Evolutionary conservation across 1,140 invertebrate genomes (phyloP).

Genomic region (Yoshiicerus persimilis): DNA sequence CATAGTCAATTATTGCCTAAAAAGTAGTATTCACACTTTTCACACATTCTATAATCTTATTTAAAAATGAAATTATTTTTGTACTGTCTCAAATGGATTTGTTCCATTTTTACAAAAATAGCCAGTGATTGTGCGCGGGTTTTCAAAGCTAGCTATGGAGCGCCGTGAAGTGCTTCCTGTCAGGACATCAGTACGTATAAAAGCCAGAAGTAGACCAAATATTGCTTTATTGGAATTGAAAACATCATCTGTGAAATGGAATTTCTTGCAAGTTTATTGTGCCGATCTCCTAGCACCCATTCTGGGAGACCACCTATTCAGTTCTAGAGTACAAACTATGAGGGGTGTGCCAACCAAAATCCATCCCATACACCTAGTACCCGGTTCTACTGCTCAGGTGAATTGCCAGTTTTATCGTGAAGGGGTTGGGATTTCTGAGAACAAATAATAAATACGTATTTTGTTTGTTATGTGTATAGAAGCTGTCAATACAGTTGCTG

Average conservation of each 20-base stretch:
- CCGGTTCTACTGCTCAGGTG: slow-evolving; percentile 42
- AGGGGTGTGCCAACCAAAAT: slow-evolving; percentile 53
- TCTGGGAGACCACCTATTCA: slow-evolving; percentile 56
- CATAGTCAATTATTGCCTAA: slow-evolving; percentile 24
- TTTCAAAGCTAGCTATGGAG: slow-evolving; percentile 42
- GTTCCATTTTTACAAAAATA: no score
- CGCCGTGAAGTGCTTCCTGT: slow-evolving; percentile 49
- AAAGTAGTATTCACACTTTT: background rate
- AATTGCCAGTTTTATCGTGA: no score
- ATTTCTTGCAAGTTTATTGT: slow-evolving; percentile 55
- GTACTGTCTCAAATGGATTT: slow-evolving; percentile 32
- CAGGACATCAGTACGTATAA: slow-evolving; percentile 49
- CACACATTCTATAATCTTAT: background rate
- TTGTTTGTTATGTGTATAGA: background rate
- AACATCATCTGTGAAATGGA: slow-evolving; percentile 51
- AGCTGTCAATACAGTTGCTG: slow-evolving; percentile 49
- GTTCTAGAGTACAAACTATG: slow-evolving; percentile 53
- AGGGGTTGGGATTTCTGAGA: no score
- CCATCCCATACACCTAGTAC: slow-evolving; percentile 51
- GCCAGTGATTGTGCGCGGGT: slow-evolving; percentile 40
- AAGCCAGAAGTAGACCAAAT: slow-evolving; percentile 51
- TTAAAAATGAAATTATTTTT: slow-evolving; percentile 53
- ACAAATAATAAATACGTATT: no score
- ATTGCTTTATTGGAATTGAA: slow-evolving; percentile 54
- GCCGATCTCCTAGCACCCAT: slow-evolving; percentile 54